A percentile compares a stretch with the other conserved stretches of the same genome.
Conservation (phyloP, 2,888 invertebrate species). For the Corbicula japonica region DNA sequence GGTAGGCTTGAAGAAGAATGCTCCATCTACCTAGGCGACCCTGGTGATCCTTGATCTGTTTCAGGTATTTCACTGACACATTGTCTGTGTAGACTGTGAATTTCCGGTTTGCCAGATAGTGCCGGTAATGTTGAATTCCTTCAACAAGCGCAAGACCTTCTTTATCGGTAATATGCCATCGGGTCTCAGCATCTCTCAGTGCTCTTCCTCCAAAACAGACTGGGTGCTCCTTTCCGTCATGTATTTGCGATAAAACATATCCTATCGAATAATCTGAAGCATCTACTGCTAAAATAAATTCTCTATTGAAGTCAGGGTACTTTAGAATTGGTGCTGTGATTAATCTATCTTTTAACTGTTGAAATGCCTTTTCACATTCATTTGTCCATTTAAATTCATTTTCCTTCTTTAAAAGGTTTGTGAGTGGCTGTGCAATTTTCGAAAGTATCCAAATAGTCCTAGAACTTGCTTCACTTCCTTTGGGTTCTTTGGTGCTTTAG, state of each 20-base stretch:
- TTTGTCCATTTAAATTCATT: slow-evolving; percentile 45
- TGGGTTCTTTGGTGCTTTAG: slow-evolving; percentile 26
- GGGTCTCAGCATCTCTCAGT: slow-evolving; percentile 39
- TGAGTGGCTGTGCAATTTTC: slow-evolving; percentile 46
- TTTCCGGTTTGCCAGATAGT: slow-evolving; percentile 46
- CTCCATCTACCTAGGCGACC: slow-evolving; percentile 57
- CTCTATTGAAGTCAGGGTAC: slow-evolving; percentile 42
- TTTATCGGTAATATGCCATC: slow-evolving; percentile 55
- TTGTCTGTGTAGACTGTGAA: slow-evolving; percentile 64
- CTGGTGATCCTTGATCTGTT: slow-evolving; percentile 52
- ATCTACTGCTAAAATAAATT: slow-evolving; percentile 45
- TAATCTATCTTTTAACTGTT: slow-evolving; percentile 21
- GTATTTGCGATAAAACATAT: slow-evolving; percentile 39
- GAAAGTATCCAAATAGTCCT: slow-evolving; percentile 41
- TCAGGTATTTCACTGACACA: slow-evolving; percentile 53
- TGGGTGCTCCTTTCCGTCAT: slow-evolving; percentile 36
- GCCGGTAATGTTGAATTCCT: slow-evolving; percentile 51
- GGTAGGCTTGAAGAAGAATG: slow-evolving; percentile 39
- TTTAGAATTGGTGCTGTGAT: slow-evolving; percentile 43
- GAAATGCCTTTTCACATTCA: slow-evolving; percentile 39
- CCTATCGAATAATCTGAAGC: slow-evolving; percentile 46
- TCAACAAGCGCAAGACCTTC: slow-evolving; percentile 63
- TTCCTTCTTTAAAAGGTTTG: slow-evolving; percentile 42
- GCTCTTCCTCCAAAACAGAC: slow-evolving; percentile 56
- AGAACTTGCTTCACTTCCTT: slow-evolving; percentile 44